Percentiles rank a stretch among this genome's conserved stretches.
These are phyloP conservation scores for Phenganax subtilis DNA, from an alignment of 92 coral and sea anemone genomes.

Conservation along the genomic window DNA sequence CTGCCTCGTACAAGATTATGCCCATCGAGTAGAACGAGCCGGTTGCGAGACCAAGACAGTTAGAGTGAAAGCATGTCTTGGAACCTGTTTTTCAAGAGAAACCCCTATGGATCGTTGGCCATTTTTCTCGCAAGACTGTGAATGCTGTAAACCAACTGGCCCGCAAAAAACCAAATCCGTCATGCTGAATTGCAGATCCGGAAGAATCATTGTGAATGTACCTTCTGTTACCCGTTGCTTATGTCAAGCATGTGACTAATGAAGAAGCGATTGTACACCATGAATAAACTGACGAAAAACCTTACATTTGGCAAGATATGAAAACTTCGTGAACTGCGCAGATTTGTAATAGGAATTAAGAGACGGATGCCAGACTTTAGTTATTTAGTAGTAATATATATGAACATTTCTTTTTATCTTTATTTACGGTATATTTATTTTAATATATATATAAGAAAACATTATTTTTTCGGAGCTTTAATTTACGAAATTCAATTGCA, in stretches of 20 bases:
- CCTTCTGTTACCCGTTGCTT: not conserved
- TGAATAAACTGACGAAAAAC: no score
- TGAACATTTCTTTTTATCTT: no score
- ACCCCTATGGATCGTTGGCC: conserved; percentile 31
- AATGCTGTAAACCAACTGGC: conserved; percentile 37
- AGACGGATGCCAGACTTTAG: no score
- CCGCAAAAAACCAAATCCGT: not conserved
- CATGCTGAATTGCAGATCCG: not conserved
- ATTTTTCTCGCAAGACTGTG: conserved; percentile 21
- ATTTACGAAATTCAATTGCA: no score
- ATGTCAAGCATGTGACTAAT: not conserved
- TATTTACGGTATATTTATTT: no score
- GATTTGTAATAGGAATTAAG: no score
- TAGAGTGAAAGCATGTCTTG: conserved; percentile 38
- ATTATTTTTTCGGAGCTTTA: no score
- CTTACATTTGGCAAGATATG: no score
- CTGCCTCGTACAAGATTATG: conserved; percentile 21
- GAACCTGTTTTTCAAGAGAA: conserved; percentile 33
- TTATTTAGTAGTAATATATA: no score
- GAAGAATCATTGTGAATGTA: not conserved
- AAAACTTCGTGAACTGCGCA: no score
- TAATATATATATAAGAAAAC: no score
- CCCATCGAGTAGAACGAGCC: not conserved
- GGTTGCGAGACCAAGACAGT: conserved; percentile 34
- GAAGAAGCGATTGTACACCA: no score